A percentile compares a stretch with the other conserved stretches of the same genome.
phyloP scores from a whole-genome alignment of 2,113 vertebrate species.

The Lepisosteus osseus region DNA sequence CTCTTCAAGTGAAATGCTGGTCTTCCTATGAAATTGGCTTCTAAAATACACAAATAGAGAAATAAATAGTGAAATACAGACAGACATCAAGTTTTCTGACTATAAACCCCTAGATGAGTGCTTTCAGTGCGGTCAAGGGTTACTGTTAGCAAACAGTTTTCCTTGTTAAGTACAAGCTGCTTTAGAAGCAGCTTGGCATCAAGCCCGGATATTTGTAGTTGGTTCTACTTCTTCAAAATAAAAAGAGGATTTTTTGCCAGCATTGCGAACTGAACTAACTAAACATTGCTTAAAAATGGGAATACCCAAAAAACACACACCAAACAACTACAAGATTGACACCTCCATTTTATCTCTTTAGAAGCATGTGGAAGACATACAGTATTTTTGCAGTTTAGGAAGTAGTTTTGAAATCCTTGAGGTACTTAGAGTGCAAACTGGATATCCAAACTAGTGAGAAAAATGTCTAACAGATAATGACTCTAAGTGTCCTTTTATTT shows the following conservation, averaged over 20 bases:
- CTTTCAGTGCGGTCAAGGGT: slow-evolving; percentile 4
- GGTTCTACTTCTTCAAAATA: slow-evolving; percentile 2
- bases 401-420: too few relatives aligned
- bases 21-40: too few relatives aligned
- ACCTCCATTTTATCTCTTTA: neutral
- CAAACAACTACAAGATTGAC: neutral
- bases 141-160: slow-evolving; percentile 13
- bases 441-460: too few relatives aligned
- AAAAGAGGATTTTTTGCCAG: neutral
- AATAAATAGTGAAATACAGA: neutral
- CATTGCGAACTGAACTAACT: neutral
- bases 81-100: neutral
- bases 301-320: neutral
- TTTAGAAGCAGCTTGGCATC: slow-evolving; percentile 7
- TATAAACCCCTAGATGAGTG: neutral
- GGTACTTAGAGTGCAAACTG: too few relatives aligned
- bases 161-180: slow-evolving; percentile 15
- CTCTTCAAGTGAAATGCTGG: too few relatives aligned
- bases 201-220: slow-evolving; percentile 9
- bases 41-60: too few relatives aligned
- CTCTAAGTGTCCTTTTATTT: too few relatives aligned
- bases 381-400: neutral
- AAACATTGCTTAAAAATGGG: neutral
- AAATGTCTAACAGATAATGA: too few relatives aligned
- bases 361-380: neutral